Percentiles rank a stretch among this genome's conserved stretches.
Conservation (phyloP, 2,113 vertebrate species). For the Malaclemys terrapin region DNA sequence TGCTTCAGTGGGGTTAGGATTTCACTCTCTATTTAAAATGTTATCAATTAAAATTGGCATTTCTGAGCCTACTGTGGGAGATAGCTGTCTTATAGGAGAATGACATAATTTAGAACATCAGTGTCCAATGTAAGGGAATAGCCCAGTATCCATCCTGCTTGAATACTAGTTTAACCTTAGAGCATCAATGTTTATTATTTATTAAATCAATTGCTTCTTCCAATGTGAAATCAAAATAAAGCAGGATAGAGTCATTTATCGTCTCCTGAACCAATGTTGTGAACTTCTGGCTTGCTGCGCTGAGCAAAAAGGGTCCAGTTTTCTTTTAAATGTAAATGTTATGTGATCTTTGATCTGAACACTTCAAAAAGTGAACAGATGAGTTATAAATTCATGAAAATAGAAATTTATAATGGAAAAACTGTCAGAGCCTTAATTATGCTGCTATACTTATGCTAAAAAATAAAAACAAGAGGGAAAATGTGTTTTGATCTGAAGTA, state of each 20-base stretch:
- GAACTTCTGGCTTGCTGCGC: conserved; percentile 35
- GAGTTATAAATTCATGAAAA: conserved; percentile 39
- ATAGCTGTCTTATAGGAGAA: neutral
- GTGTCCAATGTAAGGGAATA: neutral
- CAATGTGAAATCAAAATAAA: conserved; percentile 37
- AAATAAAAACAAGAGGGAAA: conserved; percentile 32
- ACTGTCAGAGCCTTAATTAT: conserved; percentile 40
- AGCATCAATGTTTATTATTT: conserved; percentile 20
- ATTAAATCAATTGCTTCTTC: conserved; percentile 22
- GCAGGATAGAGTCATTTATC: conserved; percentile 26
- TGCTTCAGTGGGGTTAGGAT: neutral
- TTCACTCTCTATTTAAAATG: neutral
- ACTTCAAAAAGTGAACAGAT: conserved; percentile 59
- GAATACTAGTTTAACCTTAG: conserved; percentile 25
- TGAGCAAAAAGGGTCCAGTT: conserved; percentile 17
- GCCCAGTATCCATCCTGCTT: neutral
- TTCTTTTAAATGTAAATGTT: conserved; percentile 48
- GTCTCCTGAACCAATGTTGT: conserved; percentile 13
- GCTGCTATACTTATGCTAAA: neutral
- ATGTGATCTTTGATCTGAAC: conserved; percentile 58
- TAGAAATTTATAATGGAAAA: conserved; percentile 44
- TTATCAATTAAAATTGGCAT: neutral
- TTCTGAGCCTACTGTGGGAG: neutral
- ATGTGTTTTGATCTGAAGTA: conserved; percentile 1
- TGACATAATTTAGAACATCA: conserved; percentile 13